phyloP scores from a whole-genome alignment of 2,113 vertebrate species.

The Elephas maximus region DNA sequence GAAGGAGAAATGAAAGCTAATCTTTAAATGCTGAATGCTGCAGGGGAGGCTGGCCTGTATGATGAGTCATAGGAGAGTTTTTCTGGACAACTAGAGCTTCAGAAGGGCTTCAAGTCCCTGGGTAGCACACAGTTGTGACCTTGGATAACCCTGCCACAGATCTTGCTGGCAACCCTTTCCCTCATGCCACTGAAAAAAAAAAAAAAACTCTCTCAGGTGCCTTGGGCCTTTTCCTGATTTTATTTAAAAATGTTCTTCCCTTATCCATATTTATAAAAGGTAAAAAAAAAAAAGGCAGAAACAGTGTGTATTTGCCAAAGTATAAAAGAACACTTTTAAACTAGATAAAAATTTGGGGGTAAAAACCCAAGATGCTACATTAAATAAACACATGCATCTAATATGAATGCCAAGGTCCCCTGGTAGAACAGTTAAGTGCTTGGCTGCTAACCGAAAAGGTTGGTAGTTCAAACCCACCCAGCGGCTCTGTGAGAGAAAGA shows the following conservation, averaged over 20 bases:
- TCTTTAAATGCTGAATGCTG: not conserved
- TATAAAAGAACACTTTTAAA: not conserved
- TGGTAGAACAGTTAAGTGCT: no score
- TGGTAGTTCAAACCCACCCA: no score
- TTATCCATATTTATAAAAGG: not conserved
- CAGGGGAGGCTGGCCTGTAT: not conserved
- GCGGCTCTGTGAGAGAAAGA: no score
- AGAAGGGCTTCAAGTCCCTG: not conserved
- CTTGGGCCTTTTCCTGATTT: not conserved
- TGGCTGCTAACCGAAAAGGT: no score
- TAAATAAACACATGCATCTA: not conserved
- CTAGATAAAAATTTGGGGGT: not conserved
- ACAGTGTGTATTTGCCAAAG: not conserved
- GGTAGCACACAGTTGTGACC: not conserved
- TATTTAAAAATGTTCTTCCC: not conserved
- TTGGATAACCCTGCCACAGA: constrained; percentile 9
- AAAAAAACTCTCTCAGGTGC: not conserved
- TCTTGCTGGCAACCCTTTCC: not conserved
- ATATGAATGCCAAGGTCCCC: not conserved
- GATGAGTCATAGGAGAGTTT: not conserved
- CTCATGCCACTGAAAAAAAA: not conserved
- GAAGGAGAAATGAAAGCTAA: not conserved
- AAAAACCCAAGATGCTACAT: not conserved
- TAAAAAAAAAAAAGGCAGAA: not conserved
- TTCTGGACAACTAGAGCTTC: not conserved